Percentiles rank a stretch among this genome's conserved stretches.
Conservation (phyloP, 2,888 invertebrate species). For the Eledona agricola region DNA sequence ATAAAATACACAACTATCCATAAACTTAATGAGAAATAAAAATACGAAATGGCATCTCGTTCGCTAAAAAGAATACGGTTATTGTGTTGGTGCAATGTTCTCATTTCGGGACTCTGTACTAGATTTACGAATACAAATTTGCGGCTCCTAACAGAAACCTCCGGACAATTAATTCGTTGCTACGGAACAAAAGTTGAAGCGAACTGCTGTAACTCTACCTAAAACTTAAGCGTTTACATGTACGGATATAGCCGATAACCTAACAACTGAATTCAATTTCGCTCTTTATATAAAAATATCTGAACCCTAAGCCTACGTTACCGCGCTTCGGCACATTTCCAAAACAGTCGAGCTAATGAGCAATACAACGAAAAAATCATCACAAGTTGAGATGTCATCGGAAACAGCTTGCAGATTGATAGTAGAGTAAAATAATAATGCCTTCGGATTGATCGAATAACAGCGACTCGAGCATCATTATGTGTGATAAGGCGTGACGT, state of each 20-base stretch:
- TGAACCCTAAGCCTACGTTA: slow-evolving; percentile 30
- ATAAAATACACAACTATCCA: slow-evolving; percentile 41
- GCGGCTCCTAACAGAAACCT: no score
- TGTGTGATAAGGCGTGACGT: slow-evolving; percentile 95
- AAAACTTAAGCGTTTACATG: no score
- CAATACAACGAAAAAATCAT: slow-evolving; percentile 34
- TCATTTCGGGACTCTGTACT: slow-evolving; percentile 21
- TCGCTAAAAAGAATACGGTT: slow-evolving; percentile 29
- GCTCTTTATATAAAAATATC: slow-evolving; percentile 32
- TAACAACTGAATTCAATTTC: slow-evolving; percentile 23
- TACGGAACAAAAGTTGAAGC: no score
- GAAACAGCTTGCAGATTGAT: slow-evolving; percentile 12
- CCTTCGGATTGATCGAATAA: slow-evolving; percentile 16
- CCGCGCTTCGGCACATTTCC: neutral
- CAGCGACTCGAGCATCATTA: slow-evolving; percentile 62
- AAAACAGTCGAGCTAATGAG: slow-evolving; percentile 25
- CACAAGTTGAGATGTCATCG: no score
- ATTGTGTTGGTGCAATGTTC: slow-evolving; percentile 24
- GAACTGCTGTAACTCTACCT: no score
- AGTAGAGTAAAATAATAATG: slow-evolving; percentile 22
- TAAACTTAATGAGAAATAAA: slow-evolving; percentile 25
- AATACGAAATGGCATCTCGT: slow-evolving; percentile 35
- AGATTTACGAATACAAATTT: no score
- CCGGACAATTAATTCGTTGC: no score
- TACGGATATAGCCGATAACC: slow-evolving; percentile 28